A percentile compares a stretch with the other conserved stretches of the same genome.
These are phyloP conservation scores for Sciurus niger DNA, from an alignment of 2,113 vertebrate genomes.

Conservation along the genomic window DNA sequence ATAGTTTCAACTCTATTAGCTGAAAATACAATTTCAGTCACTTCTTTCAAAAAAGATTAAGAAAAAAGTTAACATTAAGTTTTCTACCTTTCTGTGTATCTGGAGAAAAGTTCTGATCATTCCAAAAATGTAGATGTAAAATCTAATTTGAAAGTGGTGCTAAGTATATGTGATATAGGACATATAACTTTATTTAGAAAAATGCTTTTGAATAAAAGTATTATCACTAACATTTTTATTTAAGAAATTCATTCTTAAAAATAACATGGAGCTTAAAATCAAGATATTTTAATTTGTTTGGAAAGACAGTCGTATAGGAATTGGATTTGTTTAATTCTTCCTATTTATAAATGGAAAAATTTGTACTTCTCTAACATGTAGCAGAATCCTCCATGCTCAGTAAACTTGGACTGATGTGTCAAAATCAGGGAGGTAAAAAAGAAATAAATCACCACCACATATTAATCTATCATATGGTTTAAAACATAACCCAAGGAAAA, in stretches of 20 bases:
- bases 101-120: background rate
- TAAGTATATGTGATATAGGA: background rate
- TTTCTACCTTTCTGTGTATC: background rate
- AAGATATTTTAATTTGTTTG: conserved; percentile 13
- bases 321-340: background rate
- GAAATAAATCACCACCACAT: background rate
- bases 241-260: background rate
- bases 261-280: background rate
- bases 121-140: background rate
- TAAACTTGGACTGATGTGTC: background rate
- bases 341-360: background rate
- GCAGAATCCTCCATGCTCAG: background rate
- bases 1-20: background rate
- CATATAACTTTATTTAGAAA: background rate
- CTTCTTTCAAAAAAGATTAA: background rate
- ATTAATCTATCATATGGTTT: background rate
- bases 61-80: background rate
- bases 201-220: background rate
- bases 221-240: background rate
- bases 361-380: background rate
- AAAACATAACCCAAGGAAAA: background rate
- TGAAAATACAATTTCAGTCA: background rate
- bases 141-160: background rate
- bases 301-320: background rate
- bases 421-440: background rate